These are phyloP conservation scores for Habroteleia sp. DNA, from an alignment of 2,888 invertebrate species.

Conservation along the genomic window DNA sequence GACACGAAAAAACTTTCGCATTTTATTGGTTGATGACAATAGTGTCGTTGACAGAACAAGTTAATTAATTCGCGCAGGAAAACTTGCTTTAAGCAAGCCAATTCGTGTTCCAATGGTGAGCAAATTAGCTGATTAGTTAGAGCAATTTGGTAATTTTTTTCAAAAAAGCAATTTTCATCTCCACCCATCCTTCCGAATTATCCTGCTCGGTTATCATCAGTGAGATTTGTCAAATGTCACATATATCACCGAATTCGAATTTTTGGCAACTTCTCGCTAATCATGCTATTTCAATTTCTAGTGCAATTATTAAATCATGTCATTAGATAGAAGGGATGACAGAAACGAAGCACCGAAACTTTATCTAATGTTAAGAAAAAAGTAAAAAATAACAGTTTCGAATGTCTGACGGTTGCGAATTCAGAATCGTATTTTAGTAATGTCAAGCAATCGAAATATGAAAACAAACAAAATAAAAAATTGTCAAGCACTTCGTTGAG, in stretches of 20 bases:
- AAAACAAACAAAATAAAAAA: no score
- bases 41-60: constrained; percentile 20
- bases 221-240: constrained; percentile 54
- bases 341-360: no score
- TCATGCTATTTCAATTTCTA: constrained; percentile 47
- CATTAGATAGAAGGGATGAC: no score
- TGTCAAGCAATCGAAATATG: no score
- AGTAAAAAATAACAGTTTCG: no score
- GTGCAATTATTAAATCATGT: no score
- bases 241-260: constrained; percentile 47
- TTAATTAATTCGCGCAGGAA: constrained; percentile 35
- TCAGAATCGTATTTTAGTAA: no score
- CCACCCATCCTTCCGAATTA: constrained; percentile 12
- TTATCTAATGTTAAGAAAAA: no score
- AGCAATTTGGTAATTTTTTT: constrained; percentile 22
- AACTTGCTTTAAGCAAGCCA: constrained; percentile 32
- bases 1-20: constrained; percentile 16
- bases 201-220: constrained; percentile 39
- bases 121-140: constrained; percentile 20
- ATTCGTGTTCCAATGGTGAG: not conserved
- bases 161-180: constrained; percentile 37
- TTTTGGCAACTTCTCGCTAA: constrained; percentile 57
- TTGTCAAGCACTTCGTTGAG: no score
- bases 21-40: constrained; percentile 13
- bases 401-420: no score